Evolutionary conservation across 2,888 invertebrate species (phyloP).

Genomic region (Graphium colonna): DNA sequence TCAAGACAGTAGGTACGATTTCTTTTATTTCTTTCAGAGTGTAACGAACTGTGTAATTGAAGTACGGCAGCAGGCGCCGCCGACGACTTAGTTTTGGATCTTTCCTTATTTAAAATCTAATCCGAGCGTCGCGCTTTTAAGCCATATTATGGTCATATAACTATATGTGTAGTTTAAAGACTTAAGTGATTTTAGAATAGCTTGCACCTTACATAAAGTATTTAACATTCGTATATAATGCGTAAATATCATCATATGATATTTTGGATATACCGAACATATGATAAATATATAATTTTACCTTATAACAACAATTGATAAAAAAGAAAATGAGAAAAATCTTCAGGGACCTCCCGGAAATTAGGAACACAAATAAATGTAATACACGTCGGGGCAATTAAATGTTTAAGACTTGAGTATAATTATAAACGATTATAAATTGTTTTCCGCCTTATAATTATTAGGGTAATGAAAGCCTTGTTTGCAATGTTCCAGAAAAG

Average conservation of each 20-base stretch:
- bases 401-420: slow-evolving; percentile 3
- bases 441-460: slow-evolving; percentile 16
- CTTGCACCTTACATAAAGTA: no score
- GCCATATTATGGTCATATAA: no score
- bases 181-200: no score
- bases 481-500: slow-evolving; percentile 40
- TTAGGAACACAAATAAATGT: background rate
- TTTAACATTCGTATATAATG: no score
- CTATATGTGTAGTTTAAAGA: no score
- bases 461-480: slow-evolving; percentile 16
- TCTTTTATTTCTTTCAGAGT: slow-evolving; percentile 62
- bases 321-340: no score
- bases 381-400: slow-evolving; percentile 3
- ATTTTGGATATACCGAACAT: no score
- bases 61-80: slow-evolving; percentile 48
- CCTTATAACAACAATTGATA: no score
- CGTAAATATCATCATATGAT: no score
- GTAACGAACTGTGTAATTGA: slow-evolving; percentile 74
- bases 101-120: slow-evolving; percentile 34
- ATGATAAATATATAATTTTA: no score
- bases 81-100: slow-evolving; percentile 44
- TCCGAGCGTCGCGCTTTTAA: background rate
- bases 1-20: slow-evolving; percentile 50
- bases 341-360: no score
- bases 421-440: slow-evolving; percentile 9